These are phyloP conservation scores for Stercorarius parasiticus DNA, from an alignment of 2,113 vertebrate species.

Conservation along the genomic window DNA sequence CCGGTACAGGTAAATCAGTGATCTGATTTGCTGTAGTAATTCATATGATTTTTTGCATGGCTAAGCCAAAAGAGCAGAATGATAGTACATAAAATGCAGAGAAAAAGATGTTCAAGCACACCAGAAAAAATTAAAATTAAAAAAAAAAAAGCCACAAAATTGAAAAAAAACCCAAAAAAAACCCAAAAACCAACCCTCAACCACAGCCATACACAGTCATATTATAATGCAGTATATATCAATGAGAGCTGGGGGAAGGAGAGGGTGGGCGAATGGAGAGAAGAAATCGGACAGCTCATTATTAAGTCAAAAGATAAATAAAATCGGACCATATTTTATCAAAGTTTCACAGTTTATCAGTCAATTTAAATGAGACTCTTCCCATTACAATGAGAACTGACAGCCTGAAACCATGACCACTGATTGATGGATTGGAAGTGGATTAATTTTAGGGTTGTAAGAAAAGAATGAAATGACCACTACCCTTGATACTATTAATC, in stretches of 20 bases:
- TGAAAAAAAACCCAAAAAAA: neutral
- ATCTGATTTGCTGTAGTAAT: neutral
- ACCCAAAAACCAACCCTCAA: neutral
- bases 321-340: slow-evolving; percentile 59
- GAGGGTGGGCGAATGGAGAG: neutral
- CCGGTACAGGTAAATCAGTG: neutral
- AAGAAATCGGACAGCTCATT: slow-evolving; percentile 47
- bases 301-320: slow-evolving; percentile 66
- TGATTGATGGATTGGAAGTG: slow-evolving; percentile 45
- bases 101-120: neutral
- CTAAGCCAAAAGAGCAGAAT: neutral
- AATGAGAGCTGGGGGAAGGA: neutral
- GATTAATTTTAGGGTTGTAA: slow-evolving; percentile 53
- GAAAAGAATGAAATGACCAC: slow-evolving; percentile 44
- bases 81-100: neutral
- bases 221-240: neutral
- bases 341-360: slow-evolving; percentile 63
- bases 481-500: slow-evolving; percentile 22
- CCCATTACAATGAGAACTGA: slow-evolving; percentile 26
- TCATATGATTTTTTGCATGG: neutral
- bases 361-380: slow-evolving; percentile 64
- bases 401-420: slow-evolving; percentile 2
- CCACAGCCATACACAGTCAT: neutral
- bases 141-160: neutral
- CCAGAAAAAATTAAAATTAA: neutral